Conservation (phyloP, 2,797 vertebrate genomes). For the Choloepus didactylus region DNA sequence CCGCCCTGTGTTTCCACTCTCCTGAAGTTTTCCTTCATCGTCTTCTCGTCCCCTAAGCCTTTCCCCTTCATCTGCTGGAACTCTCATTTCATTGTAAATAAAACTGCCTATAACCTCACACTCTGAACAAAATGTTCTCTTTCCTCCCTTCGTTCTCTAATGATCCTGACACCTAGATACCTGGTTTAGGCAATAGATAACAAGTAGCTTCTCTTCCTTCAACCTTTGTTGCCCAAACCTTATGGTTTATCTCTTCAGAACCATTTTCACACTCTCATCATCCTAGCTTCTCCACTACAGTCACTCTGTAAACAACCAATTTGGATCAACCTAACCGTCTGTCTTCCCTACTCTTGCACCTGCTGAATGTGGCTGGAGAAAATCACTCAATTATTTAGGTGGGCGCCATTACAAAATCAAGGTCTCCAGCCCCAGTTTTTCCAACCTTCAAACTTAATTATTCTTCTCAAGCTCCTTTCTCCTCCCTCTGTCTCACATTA, state of each 20-base stretch:
- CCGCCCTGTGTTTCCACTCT: not conserved
- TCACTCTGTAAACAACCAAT: not conserved
- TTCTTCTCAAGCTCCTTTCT: not conserved
- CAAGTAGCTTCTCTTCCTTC: not conserved
- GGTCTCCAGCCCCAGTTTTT: not conserved
- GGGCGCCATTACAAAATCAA: not conserved
- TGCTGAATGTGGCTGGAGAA: not conserved
- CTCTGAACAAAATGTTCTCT: not conserved
- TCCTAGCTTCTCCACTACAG: not conserved
- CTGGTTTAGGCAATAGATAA: not conserved
- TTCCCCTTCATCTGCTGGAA: not conserved
- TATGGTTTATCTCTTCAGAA: not conserved
- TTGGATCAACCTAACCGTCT: not conserved
- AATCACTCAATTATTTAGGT: not conserved
- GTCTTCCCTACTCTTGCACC: not conserved
- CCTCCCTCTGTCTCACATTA: not conserved
- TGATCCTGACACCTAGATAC: not conserved
- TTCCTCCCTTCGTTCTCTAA: not conserved
- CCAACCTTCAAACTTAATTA: not conserved
- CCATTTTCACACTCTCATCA: not conserved
- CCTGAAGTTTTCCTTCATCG: not conserved
- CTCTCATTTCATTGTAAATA: not conserved
- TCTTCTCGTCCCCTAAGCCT: not conserved
- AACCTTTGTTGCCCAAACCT: not conserved
- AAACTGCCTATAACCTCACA: not conserved